Conservation (phyloP, 2,888 invertebrate genomes). For the Drosophila siamana region DNA sequence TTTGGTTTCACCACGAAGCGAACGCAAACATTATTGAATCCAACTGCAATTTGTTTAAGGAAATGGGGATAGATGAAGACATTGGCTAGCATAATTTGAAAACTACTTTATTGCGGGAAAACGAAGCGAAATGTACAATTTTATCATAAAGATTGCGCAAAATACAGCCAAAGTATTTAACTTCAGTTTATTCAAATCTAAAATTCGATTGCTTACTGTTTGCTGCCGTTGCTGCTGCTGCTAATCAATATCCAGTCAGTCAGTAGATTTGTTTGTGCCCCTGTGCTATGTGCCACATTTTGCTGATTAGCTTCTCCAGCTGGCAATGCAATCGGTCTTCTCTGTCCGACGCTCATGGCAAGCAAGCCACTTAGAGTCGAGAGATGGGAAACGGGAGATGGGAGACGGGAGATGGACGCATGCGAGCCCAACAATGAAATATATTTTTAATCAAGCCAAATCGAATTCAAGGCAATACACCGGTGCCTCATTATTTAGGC, state of each 20-base stretch:
- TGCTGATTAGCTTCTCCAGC: slow-evolving; percentile 75
- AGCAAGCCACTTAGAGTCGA: slow-evolving; percentile 33
- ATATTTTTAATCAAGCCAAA: slow-evolving; percentile 80
- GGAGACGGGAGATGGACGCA: not conserved
- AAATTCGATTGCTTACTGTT: not conserved
- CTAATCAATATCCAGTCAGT: slow-evolving; percentile 15
- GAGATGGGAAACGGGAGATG: not conserved
- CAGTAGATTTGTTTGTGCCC: slow-evolving; percentile 6
- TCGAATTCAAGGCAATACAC: slow-evolving; percentile 80
- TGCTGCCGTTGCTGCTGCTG: not conserved
- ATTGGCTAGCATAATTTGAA: not conserved
- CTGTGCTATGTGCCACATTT: slow-evolving; percentile 63
- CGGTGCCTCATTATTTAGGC: slow-evolving; percentile 81
- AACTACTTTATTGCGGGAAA: not conserved
- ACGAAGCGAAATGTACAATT: too few relatives aligned
- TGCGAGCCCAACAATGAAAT: slow-evolving; percentile 70
- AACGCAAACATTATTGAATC: slow-evolving; percentile 8
- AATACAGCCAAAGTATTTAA: too few relatives aligned
- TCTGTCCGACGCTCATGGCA: slow-evolving; percentile 28
- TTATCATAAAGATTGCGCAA: too few relatives aligned
- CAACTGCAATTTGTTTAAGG: not conserved
- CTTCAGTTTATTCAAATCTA: too few relatives aligned
- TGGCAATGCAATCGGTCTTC: slow-evolving; percentile 59
- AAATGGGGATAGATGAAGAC: not conserved
- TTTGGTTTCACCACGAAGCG: not conserved